These are phyloP conservation scores for Helarctos malayanus DNA, from an alignment of 2,797 vertebrate species.

Conservation along the genomic window DNA sequence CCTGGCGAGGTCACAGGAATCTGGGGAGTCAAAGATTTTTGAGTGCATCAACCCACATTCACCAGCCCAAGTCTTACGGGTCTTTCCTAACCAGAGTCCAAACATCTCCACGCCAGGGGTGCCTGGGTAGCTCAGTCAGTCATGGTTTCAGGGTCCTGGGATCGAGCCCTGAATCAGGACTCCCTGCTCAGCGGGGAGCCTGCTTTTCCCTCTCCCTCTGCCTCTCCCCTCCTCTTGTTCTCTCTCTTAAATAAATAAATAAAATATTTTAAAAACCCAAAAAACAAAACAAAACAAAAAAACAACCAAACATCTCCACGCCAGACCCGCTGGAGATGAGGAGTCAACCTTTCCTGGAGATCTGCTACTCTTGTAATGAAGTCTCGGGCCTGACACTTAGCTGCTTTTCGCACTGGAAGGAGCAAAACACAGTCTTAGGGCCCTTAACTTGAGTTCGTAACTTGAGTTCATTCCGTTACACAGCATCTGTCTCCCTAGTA, in stretches of 20 bases:
- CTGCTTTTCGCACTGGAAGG: neutral
- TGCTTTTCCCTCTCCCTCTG: too few species aligned
- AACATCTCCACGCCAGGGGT: neutral
- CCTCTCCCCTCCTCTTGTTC: too few species aligned
- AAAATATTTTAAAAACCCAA: neutral
- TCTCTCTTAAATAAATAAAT: neutral
- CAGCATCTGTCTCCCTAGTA: neutral
- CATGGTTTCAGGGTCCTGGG: too few species aligned
- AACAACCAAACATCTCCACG: neutral
- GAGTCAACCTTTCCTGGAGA: neutral
- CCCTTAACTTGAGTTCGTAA: neutral
- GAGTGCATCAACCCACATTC: neutral
- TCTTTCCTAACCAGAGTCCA: neutral
- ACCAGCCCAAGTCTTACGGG: neutral
- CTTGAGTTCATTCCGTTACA: neutral
- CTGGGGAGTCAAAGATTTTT: neutral
- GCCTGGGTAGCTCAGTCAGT: too few species aligned
- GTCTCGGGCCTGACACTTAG: neutral
- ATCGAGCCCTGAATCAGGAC: too few species aligned
- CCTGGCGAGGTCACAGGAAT: neutral
- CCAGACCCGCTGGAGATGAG: neutral
- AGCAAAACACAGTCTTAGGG: conserved; percentile 8
- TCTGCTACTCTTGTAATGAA: neutral
- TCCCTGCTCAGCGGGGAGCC: too few species aligned
- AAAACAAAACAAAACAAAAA: neutral